Evolutionary conservation across 2,888 invertebrate species (phyloP), one percentile per base, ranked within the genome.

Genomic region (Operophtera brumata): DNA sequence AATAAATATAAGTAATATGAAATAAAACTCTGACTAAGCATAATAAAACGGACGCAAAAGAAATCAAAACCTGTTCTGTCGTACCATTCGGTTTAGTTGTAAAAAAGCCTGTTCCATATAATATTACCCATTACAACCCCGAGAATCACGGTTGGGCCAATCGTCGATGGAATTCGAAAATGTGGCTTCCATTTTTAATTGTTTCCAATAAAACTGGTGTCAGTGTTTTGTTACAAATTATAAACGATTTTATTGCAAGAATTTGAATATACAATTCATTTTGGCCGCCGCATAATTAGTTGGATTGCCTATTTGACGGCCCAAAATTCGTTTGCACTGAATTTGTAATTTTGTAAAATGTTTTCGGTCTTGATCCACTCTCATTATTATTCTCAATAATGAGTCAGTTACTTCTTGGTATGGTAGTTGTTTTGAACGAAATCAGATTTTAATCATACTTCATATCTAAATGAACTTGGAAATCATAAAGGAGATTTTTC

Each of bases 91-190:
- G 80, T 84, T 83, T 85, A 86, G 87, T 81, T 86, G 84, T 89
- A 86, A 89, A 89, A 86, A 87, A 77, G 78, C 81, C 78, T 85
- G 84, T 89, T 88, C 82, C 85, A 82, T 85, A 86, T 85, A 86
- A 86, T 86, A 89, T 88, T 86, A 80, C 84, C 86, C 84, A 87
- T 87, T 87, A 87, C 86, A 81, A 82, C 81, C 83, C 84, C 73
- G 83, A 83, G 85, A 86, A 86, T 84, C 84, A 84, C 82, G 77
- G 77, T 70, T 76, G 78, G 75, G 67, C 85, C 84, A 84, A 87
- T 86, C 82, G 76, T 70, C 70, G 75, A 59, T 73, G 75, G 81
- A 77, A 84, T 84, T 85, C 71, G 71, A 78, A 82, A 85, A 85
- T 82, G 82, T 77, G 71, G 73, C 71, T 84, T 86, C 78, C 80